Evolutionary conservation across 2,888 invertebrate genomes (phyloP).

Genomic region (Caenorhabditis japonica): DNA sequence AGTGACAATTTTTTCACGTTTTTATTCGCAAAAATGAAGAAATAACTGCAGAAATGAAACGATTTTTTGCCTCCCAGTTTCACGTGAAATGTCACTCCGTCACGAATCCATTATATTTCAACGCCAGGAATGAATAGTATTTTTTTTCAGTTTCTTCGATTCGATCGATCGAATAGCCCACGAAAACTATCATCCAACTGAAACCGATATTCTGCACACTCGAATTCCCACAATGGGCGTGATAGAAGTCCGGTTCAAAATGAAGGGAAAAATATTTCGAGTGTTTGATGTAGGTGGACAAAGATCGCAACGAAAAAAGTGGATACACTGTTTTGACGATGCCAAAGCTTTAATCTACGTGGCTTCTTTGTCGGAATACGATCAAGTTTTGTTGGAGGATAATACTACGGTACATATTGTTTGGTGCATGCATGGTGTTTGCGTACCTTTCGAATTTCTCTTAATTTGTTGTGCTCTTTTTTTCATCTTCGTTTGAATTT

Average conservation of each 20-base stretch:
- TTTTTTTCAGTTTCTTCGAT: constrained; percentile 78
- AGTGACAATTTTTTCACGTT: too few species aligned
- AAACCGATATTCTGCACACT: constrained; percentile 71
- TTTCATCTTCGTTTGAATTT: too few species aligned
- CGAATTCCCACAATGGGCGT: constrained; percentile 76
- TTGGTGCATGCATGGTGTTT: not conserved
- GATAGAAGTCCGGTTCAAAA: constrained; percentile 73
- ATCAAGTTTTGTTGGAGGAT: constrained; percentile 99
- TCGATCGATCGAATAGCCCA: constrained; percentile 66
- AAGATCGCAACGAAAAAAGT: constrained; percentile 93
- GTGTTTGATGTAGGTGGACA: constrained; percentile 99
- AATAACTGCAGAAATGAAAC: too few species aligned
- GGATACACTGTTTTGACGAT: constrained; percentile 99
- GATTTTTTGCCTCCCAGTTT: too few species aligned
- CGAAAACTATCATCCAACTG: constrained; percentile 63
- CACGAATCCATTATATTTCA: constrained; percentile 99
- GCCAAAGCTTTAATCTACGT: constrained; percentile 93
- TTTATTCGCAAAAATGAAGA: too few species aligned
- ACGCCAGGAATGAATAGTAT: constrained; percentile 99
- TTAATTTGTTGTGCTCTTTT: not conserved
- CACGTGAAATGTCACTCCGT: too few species aligned
- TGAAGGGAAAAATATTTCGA: constrained; percentile 81
- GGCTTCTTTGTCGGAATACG: constrained; percentile 99
- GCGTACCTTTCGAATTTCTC: not conserved
- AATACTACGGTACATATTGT: constrained; percentile 95